Percentiles rank a stretch among this genome's conserved stretches.
These are phyloP conservation scores for Chionodraco myersi DNA, from an alignment of 2,113 vertebrate species.

Conservation along the genomic window DNA sequence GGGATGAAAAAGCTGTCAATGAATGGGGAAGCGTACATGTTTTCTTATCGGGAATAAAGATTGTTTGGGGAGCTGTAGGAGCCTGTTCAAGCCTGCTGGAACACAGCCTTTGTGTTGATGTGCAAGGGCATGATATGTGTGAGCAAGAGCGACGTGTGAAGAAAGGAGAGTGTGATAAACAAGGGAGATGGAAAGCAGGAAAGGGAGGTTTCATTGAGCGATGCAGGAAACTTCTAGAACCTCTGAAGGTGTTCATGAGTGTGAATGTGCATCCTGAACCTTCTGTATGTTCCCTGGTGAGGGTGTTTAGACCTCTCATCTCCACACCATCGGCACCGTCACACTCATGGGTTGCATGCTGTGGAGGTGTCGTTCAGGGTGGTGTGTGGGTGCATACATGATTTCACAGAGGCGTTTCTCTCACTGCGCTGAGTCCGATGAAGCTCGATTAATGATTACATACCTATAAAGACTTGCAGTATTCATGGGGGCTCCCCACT, in stretches of 20 bases:
- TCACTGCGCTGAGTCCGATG: slow-evolving; percentile 50
- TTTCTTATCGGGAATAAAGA: slow-evolving; percentile 60
- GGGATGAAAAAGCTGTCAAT: slow-evolving; percentile 43
- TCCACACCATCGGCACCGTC: slow-evolving; percentile 34
- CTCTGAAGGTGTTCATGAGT: neutral
- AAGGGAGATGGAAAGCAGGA: slow-evolving; percentile 25
- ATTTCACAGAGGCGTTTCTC: slow-evolving; percentile 3
- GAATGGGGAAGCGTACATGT: slow-evolving; percentile 38
- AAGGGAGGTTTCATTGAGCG: slow-evolving; percentile 16
- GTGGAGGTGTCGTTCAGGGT: slow-evolving; percentile 44
- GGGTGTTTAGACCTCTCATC: slow-evolving; percentile 44
- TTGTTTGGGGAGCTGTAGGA: slow-evolving; percentile 47
- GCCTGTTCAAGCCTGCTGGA: slow-evolving; percentile 60
- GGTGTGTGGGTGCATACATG: neutral
- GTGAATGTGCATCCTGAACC: slow-evolving; percentile 71
- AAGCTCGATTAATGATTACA: slow-evolving; percentile 60
- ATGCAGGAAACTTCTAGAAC: neutral
- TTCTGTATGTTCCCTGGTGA: slow-evolving; percentile 68
- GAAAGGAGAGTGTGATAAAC: slow-evolving; percentile 23
- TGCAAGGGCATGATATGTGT: slow-evolving; percentile 31
- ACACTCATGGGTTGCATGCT: slow-evolving; percentile 37
- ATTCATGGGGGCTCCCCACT: slow-evolving; percentile 44
- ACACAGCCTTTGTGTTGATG: slow-evolving; percentile 38
- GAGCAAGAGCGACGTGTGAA: slow-evolving; percentile 40
- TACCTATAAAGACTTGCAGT: slow-evolving; percentile 5